Evolutionary conservation across 2,113 vertebrate species (phyloP), one percentile per base, ranked within the genome.

Genomic region (Columba livia): DNA sequence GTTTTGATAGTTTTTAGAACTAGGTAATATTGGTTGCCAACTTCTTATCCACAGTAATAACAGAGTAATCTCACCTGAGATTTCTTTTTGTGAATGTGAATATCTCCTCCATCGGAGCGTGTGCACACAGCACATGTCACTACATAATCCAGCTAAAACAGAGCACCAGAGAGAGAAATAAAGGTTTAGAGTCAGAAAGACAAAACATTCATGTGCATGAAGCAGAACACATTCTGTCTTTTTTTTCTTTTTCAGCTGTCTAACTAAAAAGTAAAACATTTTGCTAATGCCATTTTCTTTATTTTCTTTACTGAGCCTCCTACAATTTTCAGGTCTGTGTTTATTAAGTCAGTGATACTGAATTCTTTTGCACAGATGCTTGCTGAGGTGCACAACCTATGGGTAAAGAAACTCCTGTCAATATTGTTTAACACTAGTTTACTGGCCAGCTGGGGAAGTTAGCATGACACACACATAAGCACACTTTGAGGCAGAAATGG

Each of bases 111-210:
- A 3, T 99, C 99, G 0, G 99, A 98, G 57, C 99, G 99, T 1
- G 99, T 99, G 97, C 99, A 99, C 69, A 99, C 99, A 0, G 99
- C 99, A n/a, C 99, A 99, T 1, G 99, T 99, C 92, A 99, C 99
- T 97, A 99, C 97, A 85, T 99, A 99, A 97, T 99, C 99, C 97
- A 99, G 95, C 99, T 99, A 95, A 7, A 94, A 85, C 38, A 84
- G 29, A 40, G 61, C 32, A 32, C 4, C 86, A n/a, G 36, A 4
- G 0, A 74, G 25, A 47, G 28, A 71, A 91, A 83, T 58, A 10
- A 34, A 53, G 32, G 28, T 70, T 90, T n/a, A 80, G 38, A 70
- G 26, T 58, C 14, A 28, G 56, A 61, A 83, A 82, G 89, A 8
- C 24, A 79, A 53, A 72, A 32, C 18, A 85, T 14, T 51, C 1